Percentiles rank a stretch among this genome's conserved stretches.
These are phyloP conservation scores for Climacteris rufus DNA, from an alignment of 2,113 vertebrate genomes.

Conservation along the genomic window DNA sequence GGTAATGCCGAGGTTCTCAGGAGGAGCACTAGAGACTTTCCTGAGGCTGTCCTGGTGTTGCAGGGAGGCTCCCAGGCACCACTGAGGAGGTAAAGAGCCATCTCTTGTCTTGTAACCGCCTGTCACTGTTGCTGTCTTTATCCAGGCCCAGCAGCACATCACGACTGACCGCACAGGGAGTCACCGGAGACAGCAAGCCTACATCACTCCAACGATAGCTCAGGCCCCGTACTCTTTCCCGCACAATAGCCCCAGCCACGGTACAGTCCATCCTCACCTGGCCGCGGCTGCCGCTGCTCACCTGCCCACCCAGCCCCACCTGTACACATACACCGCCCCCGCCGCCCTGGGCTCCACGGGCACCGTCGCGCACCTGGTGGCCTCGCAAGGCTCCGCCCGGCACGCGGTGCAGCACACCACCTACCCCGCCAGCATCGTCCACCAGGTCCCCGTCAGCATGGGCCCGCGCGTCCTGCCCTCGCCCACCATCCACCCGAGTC, in stretches of 20 bases:
- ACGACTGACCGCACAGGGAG: slow-evolving; percentile 82
- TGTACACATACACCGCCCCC: slow-evolving; percentile 91
- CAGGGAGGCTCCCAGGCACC: background rate
- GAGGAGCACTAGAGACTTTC: background rate
- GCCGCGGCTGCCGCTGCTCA: slow-evolving; percentile 83
- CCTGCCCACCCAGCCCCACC: slow-evolving; percentile 91
- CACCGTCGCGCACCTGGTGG: slow-evolving; percentile 94
- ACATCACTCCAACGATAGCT: slow-evolving; percentile 94
- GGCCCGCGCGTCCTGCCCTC: slow-evolving; percentile 92
- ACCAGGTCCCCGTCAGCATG: slow-evolving; percentile 97
- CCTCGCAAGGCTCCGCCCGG: slow-evolving; percentile 88
- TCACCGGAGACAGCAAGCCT: slow-evolving; percentile 94
- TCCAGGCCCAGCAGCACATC: slow-evolving; percentile 93
- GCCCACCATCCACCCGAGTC: slow-evolving; percentile 91
- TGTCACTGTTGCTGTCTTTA: slow-evolving; percentile 42
- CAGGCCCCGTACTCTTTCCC: slow-evolving; percentile 95
- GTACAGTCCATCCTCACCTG: slow-evolving; percentile 90
- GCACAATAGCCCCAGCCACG: slow-evolving; percentile 91
- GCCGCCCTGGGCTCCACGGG: slow-evolving; percentile 90
- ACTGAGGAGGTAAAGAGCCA: background rate
- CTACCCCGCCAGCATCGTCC: slow-evolving; percentile 91
- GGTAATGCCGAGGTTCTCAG: background rate
- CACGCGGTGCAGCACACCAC: slow-evolving; percentile 89
- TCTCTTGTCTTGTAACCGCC: background rate
- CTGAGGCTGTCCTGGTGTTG: background rate